Evolutionary conservation across 2,888 invertebrate genomes (phyloP).

Genomic region (Leptinotarsa juncta): DNA sequence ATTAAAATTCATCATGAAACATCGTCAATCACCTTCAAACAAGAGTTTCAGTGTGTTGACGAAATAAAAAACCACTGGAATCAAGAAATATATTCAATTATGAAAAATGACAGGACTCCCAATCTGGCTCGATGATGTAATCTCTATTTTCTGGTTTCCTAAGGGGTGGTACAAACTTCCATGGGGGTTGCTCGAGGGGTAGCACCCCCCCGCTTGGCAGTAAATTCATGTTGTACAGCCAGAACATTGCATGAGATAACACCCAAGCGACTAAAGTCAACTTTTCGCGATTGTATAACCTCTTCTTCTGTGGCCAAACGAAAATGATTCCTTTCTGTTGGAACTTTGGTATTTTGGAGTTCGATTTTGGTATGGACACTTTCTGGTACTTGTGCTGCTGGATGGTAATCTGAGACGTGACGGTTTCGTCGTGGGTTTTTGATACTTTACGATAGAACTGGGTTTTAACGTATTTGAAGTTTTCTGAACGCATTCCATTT

Average conservation of each 20-base stretch:
- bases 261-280: slow-evolving; percentile 53
- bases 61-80: neutral
- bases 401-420: slow-evolving; percentile 27
- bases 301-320: slow-evolving; percentile 50
- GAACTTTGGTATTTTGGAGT: slow-evolving; percentile 41
- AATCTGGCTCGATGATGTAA: slow-evolving; percentile 63
- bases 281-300: slow-evolving; percentile 47
- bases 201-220: slow-evolving; percentile 59
- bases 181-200: slow-evolving; percentile 57
- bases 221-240: slow-evolving; percentile 55
- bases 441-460: slow-evolving; percentile 46
- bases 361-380: slow-evolving; percentile 45
- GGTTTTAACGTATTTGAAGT: slow-evolving; percentile 48
- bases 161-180: slow-evolving; percentile 54
- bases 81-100: neutral
- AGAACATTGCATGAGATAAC: slow-evolving; percentile 57
- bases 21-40: too few species aligned
- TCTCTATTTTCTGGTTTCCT: slow-evolving; percentile 58
- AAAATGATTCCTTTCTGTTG: slow-evolving; percentile 52
- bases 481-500: slow-evolving; percentile 43
- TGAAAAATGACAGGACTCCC: slow-evolving; percentile 54
- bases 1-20: too few species aligned
- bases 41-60: too few species aligned
- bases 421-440: slow-evolving; percentile 17
- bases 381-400: slow-evolving; percentile 48